Evolutionary conservation across 2,113 vertebrate genomes (phyloP).

Genomic region (Litocranius walleri): DNA sequence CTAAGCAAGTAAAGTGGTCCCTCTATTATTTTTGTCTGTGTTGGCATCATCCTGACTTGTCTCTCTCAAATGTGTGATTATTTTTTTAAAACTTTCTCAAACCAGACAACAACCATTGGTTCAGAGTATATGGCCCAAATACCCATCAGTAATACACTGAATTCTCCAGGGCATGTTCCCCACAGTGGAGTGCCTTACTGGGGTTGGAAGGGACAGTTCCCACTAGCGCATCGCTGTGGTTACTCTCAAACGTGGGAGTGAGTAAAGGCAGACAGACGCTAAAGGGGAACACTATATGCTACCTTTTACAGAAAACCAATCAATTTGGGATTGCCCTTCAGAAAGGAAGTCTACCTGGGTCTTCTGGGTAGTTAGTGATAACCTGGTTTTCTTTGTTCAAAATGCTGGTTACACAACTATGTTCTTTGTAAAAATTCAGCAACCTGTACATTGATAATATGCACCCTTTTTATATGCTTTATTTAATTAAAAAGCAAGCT

Average conservation of each 20-base stretch:
- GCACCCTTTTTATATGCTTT: neutral
- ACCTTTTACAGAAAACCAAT: neutral
- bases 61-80: neutral
- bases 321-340: neutral
- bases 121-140: neutral
- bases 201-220: neutral
- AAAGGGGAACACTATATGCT: rapidly evolving
- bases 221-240: neutral
- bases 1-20: neutral
- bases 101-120: neutral
- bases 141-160: neutral
- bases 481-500: neutral
- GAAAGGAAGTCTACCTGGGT: neutral
- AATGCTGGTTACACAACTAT: neutral
- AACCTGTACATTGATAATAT: neutral
- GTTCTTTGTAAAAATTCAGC: neutral
- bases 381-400: neutral
- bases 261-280: neutral
- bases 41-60: neutral
- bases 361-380: neutral
- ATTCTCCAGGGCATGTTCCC: neutral
- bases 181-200: neutral
- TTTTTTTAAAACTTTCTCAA: neutral
- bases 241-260: neutral
- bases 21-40: neutral